Evolutionary conservation across 2,888 invertebrate species (phyloP).

Genomic region (Ormyrus nitidulus): DNA sequence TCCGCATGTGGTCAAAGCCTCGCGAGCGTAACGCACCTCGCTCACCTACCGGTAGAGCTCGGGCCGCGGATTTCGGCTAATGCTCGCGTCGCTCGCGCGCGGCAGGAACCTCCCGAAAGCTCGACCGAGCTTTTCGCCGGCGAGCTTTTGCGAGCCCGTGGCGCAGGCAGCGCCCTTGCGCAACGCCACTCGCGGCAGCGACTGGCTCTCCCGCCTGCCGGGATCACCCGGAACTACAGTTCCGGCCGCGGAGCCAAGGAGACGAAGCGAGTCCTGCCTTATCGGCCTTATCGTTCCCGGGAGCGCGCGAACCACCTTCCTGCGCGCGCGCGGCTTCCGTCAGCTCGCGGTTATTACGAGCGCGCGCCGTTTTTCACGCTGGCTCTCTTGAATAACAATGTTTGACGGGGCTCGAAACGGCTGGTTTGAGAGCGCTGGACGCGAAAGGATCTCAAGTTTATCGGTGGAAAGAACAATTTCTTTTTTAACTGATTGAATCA

Average conservation of each 20-base stretch:
- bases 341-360: constrained; percentile 1
- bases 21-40: background rate
- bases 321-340: constrained; percentile 20
- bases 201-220: constrained; percentile 64
- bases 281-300: constrained; percentile 63
- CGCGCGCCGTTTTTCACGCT: background rate
- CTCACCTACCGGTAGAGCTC: constrained; percentile 42
- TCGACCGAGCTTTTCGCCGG: constrained; percentile 66
- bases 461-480: no score
- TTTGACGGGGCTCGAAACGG: no score
- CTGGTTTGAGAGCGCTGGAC: no score
- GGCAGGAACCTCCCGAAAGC: constrained; percentile 55
- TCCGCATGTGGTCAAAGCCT: constrained; percentile 32
- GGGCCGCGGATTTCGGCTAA: constrained; percentile 54
- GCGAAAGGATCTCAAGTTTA: no score
- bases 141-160: constrained; percentile 4
- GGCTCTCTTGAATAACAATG: no score
- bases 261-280: constrained; percentile 65
- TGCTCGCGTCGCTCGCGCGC: background rate
- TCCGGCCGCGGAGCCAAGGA: constrained; percentile 59
- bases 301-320: background rate
- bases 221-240: constrained; percentile 67
- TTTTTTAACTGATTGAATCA: no score
- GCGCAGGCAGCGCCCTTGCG: constrained; percentile 68
- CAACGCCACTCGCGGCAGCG: constrained; percentile 68